Evolutionary conservation across 1,140 invertebrate genomes (phyloP).

Genomic region (Bicyclus anynana): DNA sequence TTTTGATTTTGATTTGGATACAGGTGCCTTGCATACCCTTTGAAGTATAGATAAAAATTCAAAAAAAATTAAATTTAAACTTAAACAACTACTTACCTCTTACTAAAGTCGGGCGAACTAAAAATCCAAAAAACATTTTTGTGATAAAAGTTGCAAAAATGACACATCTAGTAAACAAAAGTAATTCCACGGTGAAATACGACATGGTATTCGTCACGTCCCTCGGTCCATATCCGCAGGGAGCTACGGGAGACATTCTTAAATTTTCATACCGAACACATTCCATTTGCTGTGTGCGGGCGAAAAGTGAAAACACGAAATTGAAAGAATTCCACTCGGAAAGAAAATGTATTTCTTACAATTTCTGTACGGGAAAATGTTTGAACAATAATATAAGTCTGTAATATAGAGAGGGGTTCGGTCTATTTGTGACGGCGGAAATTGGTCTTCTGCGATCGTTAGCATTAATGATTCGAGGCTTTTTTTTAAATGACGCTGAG

Average conservation of each 20-base stretch:
- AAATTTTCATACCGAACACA: conserved; percentile 53
- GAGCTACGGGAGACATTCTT: conserved; percentile 49
- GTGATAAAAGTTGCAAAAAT: neutral
- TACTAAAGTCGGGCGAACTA: too few relatives aligned
- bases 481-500: too few relatives aligned
- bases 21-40: too few relatives aligned
- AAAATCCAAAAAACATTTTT: too few relatives aligned
- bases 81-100: too few relatives aligned
- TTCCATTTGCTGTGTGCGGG: conserved; percentile 25
- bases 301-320: conserved; percentile 29
- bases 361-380: conserved; percentile 9
- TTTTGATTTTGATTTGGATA: too few relatives aligned
- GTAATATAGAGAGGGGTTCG: too few relatives aligned
- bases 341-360: conserved; percentile 15
- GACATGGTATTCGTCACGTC: conserved; percentile 47
- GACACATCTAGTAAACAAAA: conserved; percentile 1
- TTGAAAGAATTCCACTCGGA: conserved; percentile 25
- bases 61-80: too few relatives aligned
- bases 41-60: too few relatives aligned
- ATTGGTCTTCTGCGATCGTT: too few relatives aligned
- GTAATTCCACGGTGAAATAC: conserved; percentile 17
- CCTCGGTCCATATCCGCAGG: conserved; percentile 45
- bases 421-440: too few relatives aligned
- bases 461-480: too few relatives aligned
- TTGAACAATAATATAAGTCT: conserved; percentile 12